Evolutionary conservation across 2,797 vertebrate species (phyloP), one percentile per base, ranked within the genome.

Genomic region (Enoplosus armatus): DNA sequence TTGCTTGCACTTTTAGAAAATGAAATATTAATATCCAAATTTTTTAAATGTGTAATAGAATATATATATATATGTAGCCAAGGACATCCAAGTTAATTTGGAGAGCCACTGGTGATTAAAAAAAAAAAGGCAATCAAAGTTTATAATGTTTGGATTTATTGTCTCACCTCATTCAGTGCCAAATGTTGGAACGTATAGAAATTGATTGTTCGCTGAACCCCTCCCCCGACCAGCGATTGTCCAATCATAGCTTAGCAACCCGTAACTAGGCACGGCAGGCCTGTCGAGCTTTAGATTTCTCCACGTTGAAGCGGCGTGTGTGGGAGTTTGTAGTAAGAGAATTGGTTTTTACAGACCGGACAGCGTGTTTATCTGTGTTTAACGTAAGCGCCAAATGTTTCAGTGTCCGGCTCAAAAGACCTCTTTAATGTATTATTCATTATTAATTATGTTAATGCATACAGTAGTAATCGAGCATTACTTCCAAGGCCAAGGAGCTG

Each of bases 1-100:
- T 89, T 86, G 86, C 86, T 86, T 85, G 89, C 90, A 92, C 90
- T 89, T 91, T 85, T 72, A 78, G 60, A 81, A 87, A 75, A 66
- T 0, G 0, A 76, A 78, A 85, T 65, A 65, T 56, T 33, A 63
- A 64, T 55, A 79, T 71, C 26, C 33, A 72, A 45, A 75, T 68
- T 78, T 72, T 65, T 33, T 26, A 58, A 53, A 58, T 39, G 37
- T 39, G 37, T 39, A 45, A 61, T 27, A 62, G 60, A 70, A 66
- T 16, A 58, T 8, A 47, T 69, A 54, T 41, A 27, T 27, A 59
- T 15, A 37, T 14, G 31, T 22, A 60, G 65, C 66, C 65, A 43
- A 70, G 51, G 63, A 74, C 33, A 20, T 68, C 61, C 6, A 54
- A 43, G 47, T 59, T 29, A 11, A 71, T 62, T 56, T 80, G 73